Conservation (phyloP, 2,888 invertebrate species). For the Dendrolimus pini region DNA sequence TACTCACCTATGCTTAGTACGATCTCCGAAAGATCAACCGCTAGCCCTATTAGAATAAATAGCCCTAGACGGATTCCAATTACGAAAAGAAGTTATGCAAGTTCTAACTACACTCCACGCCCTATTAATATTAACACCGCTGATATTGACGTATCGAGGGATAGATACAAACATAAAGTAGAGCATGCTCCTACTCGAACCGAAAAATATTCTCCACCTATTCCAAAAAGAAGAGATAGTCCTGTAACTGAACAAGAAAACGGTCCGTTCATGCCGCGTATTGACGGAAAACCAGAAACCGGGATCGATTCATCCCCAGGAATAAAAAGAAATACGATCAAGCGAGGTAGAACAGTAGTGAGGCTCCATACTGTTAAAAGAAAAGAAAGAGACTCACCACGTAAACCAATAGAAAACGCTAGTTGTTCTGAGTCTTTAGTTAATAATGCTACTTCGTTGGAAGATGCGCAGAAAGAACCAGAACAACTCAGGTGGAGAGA, state of each 20-base stretch:
- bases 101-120: slow-evolving; percentile 67
- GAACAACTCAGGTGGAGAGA: slow-evolving; percentile 74
- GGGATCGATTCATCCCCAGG: slow-evolving; percentile 63
- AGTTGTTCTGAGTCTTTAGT: slow-evolving; percentile 10
- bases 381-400: slow-evolving; percentile 66
- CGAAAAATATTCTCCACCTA: slow-evolving; percentile 20
- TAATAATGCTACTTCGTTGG: slow-evolving; percentile 7
- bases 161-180: slow-evolving; percentile 70
- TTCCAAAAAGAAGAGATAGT: slow-evolving; percentile 28
- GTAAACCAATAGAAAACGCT: slow-evolving; percentile 34
- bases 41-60: slow-evolving; percentile 54
- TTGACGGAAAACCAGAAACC: slow-evolving; percentile 61
- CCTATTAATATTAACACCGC: slow-evolving; percentile 89
- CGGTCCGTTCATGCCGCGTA: slow-evolving; percentile 61
- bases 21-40: slow-evolving; percentile 73
- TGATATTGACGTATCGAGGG: slow-evolving; percentile 88
- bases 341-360: slow-evolving; percentile 84
- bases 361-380: slow-evolving; percentile 81
- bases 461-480: slow-evolving; percentile 13
- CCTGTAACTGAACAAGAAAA: slow-evolving; percentile 45
- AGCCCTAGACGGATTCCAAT: slow-evolving; percentile 66
- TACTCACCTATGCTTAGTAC: slow-evolving; percentile 86
- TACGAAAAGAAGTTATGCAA: slow-evolving; percentile 64
- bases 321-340: slow-evolving; percentile 75
- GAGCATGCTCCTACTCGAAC: slow-evolving; percentile 18